Conservation (phyloP, 2,888 invertebrate genomes). For the Opisthograptis luteolata region DNA sequence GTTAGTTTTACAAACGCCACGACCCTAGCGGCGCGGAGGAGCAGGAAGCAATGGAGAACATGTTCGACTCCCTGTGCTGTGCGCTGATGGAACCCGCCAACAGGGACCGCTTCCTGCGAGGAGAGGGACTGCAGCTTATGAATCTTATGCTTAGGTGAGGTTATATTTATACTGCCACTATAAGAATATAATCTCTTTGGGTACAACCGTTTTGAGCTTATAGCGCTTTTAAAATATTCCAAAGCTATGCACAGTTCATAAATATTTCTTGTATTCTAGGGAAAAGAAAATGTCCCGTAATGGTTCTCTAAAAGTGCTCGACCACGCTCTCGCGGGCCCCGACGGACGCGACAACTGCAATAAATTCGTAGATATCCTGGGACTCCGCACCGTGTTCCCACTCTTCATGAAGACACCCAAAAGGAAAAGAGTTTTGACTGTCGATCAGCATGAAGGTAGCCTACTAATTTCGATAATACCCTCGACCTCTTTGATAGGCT, state of each 20-base stretch:
- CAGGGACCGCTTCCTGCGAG: constrained; percentile 95
- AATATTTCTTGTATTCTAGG: too few relatives aligned
- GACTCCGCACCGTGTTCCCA: constrained; percentile 98
- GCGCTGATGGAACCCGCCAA: constrained; percentile 95
- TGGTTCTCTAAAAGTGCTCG: constrained; percentile 98
- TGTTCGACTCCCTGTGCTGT: constrained; percentile 98
- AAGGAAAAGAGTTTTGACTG: constrained; percentile 90
- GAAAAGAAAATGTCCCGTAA: constrained; percentile 98
- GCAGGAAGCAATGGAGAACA: constrained; percentile 99
- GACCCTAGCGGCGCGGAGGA: constrained; percentile 97
- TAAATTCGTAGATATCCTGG: constrained; percentile 98
- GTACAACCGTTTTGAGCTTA: too few relatives aligned
- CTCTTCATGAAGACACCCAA: constrained; percentile 99
- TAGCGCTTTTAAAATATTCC: too few relatives aligned
- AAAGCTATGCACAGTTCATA: too few relatives aligned
- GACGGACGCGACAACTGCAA: constrained; percentile 98
- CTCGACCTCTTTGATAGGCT: too few relatives aligned
- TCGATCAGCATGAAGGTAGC: constrained; percentile 94
- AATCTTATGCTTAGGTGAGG: constrained; percentile 95
- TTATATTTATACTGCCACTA: not conserved
- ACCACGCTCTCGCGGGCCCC: constrained; percentile 97
- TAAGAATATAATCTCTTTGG: too few relatives aligned
- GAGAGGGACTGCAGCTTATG: constrained; percentile 99
- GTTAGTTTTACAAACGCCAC: constrained; percentile 95
- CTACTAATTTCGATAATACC: constrained; percentile 1